Evolutionary conservation across 2,888 invertebrate species (phyloP), one percentile per base, ranked within the genome.

Genomic region (Nemotelus pantherinus): DNA sequence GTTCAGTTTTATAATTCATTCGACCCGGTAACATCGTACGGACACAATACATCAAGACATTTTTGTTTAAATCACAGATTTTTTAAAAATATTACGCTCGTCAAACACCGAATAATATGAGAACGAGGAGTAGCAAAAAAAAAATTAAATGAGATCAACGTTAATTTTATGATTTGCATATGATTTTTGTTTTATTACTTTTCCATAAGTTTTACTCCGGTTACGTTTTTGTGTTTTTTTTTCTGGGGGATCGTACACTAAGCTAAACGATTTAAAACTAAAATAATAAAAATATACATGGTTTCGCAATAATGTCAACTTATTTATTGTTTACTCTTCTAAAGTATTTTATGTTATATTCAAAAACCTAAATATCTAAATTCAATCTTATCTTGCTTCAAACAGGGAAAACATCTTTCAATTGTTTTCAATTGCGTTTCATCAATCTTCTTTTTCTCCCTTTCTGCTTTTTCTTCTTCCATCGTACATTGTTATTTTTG

Each of bases 161-260:
- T 70, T 77, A 63, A 39, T 72, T 53, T 53, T 78, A 71, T 65
- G 77, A 64, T 25, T 25, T 79, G 74, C 76, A 79, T 77, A 76
- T 79, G 77, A 78, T 78, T 78, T 78, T 75, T 79, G 76, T 72
- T 78, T 78, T 79, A 78, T 77, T 78, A 74, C 77, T 64, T 79
- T 79, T 77, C 79, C 77, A 78, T 77, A 77, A 77, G 74, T 79
- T 79, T 79, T 79, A 65, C 25, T 25, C 44, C 50, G 55, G 70
- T 76, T 58, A 10, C 39, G n/a, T 57, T 57, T 58, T 58, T 58
- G 5, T 58, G 25, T 25, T 25, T 25, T 25, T 25, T 25, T 25
- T 25, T 25, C 25, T 25, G 25, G 25, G 25, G 25, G 25, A 25
- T 25, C 25, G 25, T 25, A 25, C 25, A 25, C 25, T 25, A 25